Evolutionary conservation across 2,113 vertebrate genomes (phyloP).

Genomic region (Jacana jacana): DNA sequence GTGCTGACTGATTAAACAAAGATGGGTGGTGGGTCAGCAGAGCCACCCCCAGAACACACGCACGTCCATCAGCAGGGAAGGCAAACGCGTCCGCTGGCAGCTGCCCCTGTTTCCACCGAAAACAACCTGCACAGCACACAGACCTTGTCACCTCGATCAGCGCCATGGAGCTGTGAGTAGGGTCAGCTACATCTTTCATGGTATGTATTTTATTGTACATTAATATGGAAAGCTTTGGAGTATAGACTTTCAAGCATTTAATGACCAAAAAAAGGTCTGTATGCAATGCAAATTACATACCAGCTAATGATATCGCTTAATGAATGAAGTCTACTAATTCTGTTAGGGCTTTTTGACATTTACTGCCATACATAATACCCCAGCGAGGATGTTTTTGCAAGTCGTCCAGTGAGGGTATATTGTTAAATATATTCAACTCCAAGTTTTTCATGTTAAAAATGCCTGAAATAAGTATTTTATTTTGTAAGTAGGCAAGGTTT

Average conservation of each 20-base stretch:
- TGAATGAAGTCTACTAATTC: neutral
- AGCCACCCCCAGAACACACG: too few relatives aligned
- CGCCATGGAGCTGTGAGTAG: neutral
- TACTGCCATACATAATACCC: neutral
- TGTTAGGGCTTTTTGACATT: neutral
- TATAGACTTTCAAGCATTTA: neutral
- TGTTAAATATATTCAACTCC: neutral
- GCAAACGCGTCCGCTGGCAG: neutral
- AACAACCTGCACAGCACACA: neutral
- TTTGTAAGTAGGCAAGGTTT: neutral
- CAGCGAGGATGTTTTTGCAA: neutral
- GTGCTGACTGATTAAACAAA: neutral
- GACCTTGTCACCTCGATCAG: neutral
- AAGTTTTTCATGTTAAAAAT: neutral
- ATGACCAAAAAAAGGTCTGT: neutral
- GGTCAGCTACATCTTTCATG: rapidly evolving
- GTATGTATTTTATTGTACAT: neutral
- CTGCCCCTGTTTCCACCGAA: neutral
- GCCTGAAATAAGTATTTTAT: neutral
- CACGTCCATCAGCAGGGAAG: neutral
- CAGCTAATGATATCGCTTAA: neutral
- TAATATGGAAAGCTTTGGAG: neutral
- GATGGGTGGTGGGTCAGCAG: neutral
- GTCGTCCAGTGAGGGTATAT: neutral
- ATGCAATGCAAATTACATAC: neutral